Conservation (phyloP, 1,140 invertebrate genomes). For the Oreohelix idahoensis region DNA sequence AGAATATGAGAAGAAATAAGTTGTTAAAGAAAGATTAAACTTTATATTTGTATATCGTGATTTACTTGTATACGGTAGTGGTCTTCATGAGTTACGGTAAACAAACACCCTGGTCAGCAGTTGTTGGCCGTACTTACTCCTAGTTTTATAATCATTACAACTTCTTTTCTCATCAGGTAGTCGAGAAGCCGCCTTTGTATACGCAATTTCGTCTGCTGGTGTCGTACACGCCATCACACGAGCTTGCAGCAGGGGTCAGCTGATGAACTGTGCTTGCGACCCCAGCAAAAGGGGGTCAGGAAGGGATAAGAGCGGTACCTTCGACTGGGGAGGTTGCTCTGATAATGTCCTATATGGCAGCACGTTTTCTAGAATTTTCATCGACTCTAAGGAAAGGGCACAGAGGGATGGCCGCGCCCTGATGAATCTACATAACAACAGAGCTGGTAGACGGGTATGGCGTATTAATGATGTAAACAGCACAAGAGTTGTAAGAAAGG, state of each 20-base stretch:
- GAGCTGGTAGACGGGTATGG: constrained; percentile 90
- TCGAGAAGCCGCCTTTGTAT: constrained; percentile 91
- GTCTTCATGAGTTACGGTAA: no score
- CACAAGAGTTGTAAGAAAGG: no score
- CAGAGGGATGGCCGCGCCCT: constrained; percentile 85
- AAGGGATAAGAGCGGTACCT: constrained; percentile 81
- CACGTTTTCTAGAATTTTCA: constrained; percentile 92
- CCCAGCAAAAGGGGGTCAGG: constrained; percentile 62
- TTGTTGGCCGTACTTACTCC: no score
- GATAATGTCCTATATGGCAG: constrained; percentile 96
- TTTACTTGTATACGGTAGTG: no score
- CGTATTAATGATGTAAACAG: no score
- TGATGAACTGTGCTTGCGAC: constrained; percentile 90
- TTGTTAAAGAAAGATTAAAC: no score
- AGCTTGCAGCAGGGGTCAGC: constrained; percentile 90
- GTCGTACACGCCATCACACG: constrained; percentile 91
- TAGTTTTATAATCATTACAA: no score
- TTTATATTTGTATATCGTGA: no score
- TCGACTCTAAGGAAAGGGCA: constrained; percentile 89
- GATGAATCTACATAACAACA: constrained; percentile 98
- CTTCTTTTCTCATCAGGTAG: no score
- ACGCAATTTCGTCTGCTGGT: constrained; percentile 91
- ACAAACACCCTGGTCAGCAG: no score
- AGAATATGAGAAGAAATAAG: no score
- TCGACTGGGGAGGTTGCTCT: constrained; percentile 80